Percentiles rank a stretch among this genome's conserved stretches.
phyloP scores from a whole-genome alignment of 2,888 invertebrate genomes.

The Argyra leucocephala region DNA sequence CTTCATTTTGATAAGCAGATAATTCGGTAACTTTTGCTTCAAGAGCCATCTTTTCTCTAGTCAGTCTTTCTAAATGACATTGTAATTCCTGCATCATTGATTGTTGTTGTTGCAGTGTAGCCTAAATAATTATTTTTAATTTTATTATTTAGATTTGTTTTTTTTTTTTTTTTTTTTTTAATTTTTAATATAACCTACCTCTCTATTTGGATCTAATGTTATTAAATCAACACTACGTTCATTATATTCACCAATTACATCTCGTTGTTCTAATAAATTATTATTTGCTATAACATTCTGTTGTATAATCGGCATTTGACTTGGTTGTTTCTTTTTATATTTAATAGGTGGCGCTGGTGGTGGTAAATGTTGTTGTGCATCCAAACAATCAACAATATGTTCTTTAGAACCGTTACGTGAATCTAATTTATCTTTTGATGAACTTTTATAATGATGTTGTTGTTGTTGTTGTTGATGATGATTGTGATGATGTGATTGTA shows the following conservation, averaged over 20 bases:
- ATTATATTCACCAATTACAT: constrained; percentile 15
- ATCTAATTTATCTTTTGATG: constrained; percentile 25
- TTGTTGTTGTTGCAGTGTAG: constrained; percentile 28
- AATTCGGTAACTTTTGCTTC: constrained; percentile 54
- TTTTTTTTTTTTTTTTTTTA: background rate
- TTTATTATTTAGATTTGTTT: background rate
- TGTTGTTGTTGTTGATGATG: constrained; percentile 33
- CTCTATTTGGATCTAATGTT: constrained; percentile 22
- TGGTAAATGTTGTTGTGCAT: constrained; percentile 29
- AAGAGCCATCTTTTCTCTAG: constrained; percentile 55
- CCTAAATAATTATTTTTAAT: constrained; percentile 27
- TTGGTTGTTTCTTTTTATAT: constrained; percentile 39
- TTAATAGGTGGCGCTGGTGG: constrained; percentile 23
- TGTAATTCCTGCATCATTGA: constrained; percentile 52
- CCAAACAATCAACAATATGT: constrained; percentile 37
- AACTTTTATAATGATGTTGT: constrained; percentile 35
- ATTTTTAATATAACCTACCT: constrained; percentile 18
- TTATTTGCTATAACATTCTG: constrained; percentile 21
- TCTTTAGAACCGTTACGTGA: constrained; percentile 43
- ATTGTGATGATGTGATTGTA: constrained; percentile 24
- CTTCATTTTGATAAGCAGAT: constrained; percentile 56
- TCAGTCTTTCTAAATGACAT: constrained; percentile 53
- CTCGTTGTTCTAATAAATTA: constrained; percentile 24
- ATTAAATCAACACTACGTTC: constrained; percentile 14
- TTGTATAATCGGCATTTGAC: constrained; percentile 30